These are phyloP conservation scores for Steinernema hermaphroditum DNA, from an alignment of 2,888 invertebrate genomes.

Conservation along the genomic window DNA sequence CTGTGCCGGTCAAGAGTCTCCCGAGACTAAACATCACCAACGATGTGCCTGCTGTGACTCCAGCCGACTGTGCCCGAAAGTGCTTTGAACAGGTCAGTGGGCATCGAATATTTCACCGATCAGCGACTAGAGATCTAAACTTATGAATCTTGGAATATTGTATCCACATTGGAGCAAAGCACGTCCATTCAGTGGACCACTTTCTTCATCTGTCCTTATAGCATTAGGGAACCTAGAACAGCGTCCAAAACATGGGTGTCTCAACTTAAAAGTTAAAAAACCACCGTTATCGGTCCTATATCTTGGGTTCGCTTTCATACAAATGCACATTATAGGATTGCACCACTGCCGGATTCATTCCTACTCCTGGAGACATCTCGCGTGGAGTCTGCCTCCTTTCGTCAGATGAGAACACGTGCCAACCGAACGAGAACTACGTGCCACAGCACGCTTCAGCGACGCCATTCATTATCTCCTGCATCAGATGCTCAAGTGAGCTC, in stretches of 20 bases:
- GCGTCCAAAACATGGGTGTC: too few relatives aligned
- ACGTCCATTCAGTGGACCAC: too few relatives aligned
- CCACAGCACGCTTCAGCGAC: slow-evolving; percentile 63
- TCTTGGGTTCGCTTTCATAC: too few relatives aligned
- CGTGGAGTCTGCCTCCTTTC: slow-evolving; percentile 64
- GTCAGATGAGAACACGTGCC: slow-evolving; percentile 53
- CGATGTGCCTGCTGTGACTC: slow-evolving; percentile 62
- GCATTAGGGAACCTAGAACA: too few relatives aligned
- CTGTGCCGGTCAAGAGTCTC: slow-evolving; percentile 55
- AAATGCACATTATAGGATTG: slow-evolving; percentile 45
- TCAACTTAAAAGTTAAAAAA: too few relatives aligned
- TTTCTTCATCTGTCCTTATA: too few relatives aligned
- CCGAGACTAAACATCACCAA: slow-evolving; percentile 63
- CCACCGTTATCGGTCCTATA: too few relatives aligned
- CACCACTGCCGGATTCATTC: slow-evolving; percentile 63
- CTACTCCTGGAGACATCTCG: slow-evolving; percentile 55
- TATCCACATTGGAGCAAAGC: too few relatives aligned
- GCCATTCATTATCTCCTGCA: slow-evolving; percentile 64
- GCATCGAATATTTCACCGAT: too few relatives aligned
- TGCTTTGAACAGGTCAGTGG: slow-evolving; percentile 57
- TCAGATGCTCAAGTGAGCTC: slow-evolving; percentile 60
- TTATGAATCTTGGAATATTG: too few relatives aligned
- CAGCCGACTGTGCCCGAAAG: slow-evolving; percentile 65
- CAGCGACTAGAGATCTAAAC: too few relatives aligned
- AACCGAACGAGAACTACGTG: slow-evolving; percentile 49